Evolutionary conservation across 2,797 vertebrate genomes (phyloP), one percentile per base, ranked within the genome.

Genomic region (Valencia hispanica): DNA sequence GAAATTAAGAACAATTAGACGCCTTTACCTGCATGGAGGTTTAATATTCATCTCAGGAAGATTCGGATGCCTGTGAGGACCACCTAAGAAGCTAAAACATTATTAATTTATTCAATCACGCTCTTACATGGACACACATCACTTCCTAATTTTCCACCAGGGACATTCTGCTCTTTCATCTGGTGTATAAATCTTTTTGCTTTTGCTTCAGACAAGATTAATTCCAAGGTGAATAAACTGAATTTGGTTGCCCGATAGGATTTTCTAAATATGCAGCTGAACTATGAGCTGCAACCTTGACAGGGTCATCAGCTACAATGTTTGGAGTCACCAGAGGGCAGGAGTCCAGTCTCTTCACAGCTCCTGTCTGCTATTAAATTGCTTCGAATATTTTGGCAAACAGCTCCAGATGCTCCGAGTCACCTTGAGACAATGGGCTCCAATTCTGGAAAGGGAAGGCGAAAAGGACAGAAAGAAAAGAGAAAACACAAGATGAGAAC

Each of bases 371-470:
- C 20, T 77, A 93, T 91, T 91, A 93, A 89, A 93, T 95, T 92
- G 87, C 82, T 87, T 92, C 85, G 84, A 83, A 68, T 90, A 84
- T 84, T 84, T 70, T 55, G 9, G 88, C 87, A 89, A 41, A 74
- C 88, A 59, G 86, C 91, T 91, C 91, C 94, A 95, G 91, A 94
- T 94, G 93, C 89, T 94, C 86, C 18, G 81, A 89, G 91, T 94
- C 93, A 95, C 95, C 94, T 95, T 95, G 93, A 95, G 91, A 94
- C 88, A 85, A 92, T 90, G 91, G 88, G 79, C 90, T 84, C 34
- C 61, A 39, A 81, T 81, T 72, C 81, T 82, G 83, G 70, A 82
- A 77, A 78, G 83, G 84, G 78, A 87, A 80, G 78, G 68, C n/a
- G 69, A 70, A 25, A 20, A 66, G 32, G 80, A 65, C 1, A 61